Conservation (phyloP, 2,797 vertebrate species). For the Lagodon rhomboides region DNA sequence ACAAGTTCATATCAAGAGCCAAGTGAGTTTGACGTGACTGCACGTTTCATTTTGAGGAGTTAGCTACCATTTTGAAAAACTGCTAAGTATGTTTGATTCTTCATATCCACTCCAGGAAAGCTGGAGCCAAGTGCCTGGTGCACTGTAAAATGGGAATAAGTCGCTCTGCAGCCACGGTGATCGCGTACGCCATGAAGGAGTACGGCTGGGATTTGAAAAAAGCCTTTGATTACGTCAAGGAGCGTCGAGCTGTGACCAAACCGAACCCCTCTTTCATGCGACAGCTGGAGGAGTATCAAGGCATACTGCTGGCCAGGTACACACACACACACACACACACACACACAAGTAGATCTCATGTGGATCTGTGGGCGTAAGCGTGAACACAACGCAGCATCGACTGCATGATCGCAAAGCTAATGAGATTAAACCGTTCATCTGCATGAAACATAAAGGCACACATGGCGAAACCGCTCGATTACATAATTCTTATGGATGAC, state of each 20-base stretch:
- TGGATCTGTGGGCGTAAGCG: neutral
- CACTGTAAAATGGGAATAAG: conserved; percentile 99
- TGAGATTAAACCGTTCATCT: neutral
- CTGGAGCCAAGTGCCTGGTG: conserved; percentile 95
- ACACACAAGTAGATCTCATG: neutral
- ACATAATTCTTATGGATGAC: neutral
- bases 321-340: neutral
- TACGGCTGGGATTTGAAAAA: conserved; percentile 95
- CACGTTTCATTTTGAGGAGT: no score
- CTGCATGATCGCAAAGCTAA: neutral
- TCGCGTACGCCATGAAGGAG: conserved; percentile 98
- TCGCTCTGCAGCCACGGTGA: conserved; percentile 96
- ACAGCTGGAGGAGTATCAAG: conserved; percentile 98
- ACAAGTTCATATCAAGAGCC: conserved; percentile 98
- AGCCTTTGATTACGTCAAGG: conserved; percentile 95
- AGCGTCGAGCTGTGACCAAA: conserved; percentile 94
- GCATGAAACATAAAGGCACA: neutral
- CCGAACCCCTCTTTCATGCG: conserved; percentile 98
- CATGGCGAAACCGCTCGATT: neutral
- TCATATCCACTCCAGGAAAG: conserved; percentile 85
- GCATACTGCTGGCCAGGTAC: conserved; percentile 97
- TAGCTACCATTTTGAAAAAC: neutral
- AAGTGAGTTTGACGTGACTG: conserved; percentile 85
- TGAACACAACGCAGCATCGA: neutral
- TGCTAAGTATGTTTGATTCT: conserved; percentile 1